These are phyloP conservation scores for Crocallis elinguaria DNA, from an alignment of 2,888 invertebrate species.

Conservation along the genomic window DNA sequence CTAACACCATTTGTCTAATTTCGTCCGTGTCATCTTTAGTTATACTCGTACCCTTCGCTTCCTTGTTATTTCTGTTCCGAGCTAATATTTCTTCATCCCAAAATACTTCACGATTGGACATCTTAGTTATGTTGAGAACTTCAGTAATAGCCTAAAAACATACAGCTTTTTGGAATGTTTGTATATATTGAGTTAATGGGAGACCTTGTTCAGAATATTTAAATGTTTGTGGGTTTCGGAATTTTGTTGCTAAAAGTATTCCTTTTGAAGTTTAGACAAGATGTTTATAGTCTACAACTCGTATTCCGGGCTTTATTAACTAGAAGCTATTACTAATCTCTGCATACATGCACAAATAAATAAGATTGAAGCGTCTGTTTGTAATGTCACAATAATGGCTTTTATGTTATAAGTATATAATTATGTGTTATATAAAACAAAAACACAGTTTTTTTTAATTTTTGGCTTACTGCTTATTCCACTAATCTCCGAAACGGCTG, in stretches of 20 bases:
- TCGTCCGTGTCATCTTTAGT: slow-evolving; percentile 33
- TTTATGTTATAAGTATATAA: too few species aligned
- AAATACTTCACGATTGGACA: slow-evolving; percentile 33
- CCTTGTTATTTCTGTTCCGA: slow-evolving; percentile 35
- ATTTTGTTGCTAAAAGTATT: background rate
- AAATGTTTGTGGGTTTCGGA: background rate
- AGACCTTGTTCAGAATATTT: background rate
- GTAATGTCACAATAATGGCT: too few species aligned
- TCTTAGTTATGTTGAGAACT: slow-evolving; percentile 29
- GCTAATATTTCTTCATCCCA: slow-evolving; percentile 34
- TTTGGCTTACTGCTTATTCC: too few species aligned
- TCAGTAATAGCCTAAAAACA: slow-evolving; percentile 34
- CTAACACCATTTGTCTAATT: slow-evolving; percentile 33
- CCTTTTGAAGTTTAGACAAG: background rate
- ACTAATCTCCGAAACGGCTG: too few species aligned
- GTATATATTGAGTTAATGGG: slow-evolving; percentile 10
- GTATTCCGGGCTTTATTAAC: too few species aligned
- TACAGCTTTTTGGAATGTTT: slow-evolving; percentile 16
- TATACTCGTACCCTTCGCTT: slow-evolving; percentile 38
- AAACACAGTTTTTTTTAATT: too few species aligned
- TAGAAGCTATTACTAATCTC: too few species aligned
- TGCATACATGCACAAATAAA: too few species aligned
- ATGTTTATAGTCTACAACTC: too few species aligned
- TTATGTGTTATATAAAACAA: too few species aligned
- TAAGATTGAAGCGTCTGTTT: too few species aligned